These are phyloP conservation scores for Probaryconus sp. DNA, from an alignment of 1,140 invertebrate genomes.

Conservation along the genomic window DNA sequence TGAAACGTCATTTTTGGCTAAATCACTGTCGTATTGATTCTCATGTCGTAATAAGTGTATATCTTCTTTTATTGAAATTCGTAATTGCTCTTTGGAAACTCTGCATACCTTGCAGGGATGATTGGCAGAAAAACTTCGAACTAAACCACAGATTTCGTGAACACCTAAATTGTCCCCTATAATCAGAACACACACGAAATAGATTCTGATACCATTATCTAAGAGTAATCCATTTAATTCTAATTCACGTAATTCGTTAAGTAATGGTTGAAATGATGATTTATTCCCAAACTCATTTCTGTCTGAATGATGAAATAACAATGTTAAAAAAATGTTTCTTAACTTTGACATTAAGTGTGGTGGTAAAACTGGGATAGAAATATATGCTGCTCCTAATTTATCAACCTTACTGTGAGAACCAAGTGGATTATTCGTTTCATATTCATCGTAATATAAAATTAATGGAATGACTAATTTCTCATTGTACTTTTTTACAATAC, in stretches of 20 bases:
- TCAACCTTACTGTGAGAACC: conserved; percentile 11
- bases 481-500: conserved; percentile 15
- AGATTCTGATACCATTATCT: conserved; percentile 10
- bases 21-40: conserved; percentile 7
- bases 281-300: not conserved
- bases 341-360: conserved; percentile 20
- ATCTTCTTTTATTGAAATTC: not conserved
- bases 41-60: not conserved
- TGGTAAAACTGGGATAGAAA: too few relatives aligned
- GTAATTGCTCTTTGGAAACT: conserved; percentile 6
- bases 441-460: conserved; percentile 32
- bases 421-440: conserved; percentile 9
- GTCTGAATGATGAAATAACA: conserved; percentile 2
- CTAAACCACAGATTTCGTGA: conserved; percentile 37
- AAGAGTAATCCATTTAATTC: not conserved
- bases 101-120: conserved; percentile 28
- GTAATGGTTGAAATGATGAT: conserved; percentile 4
- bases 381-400: conserved; percentile 18
- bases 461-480: conserved; percentile 12
- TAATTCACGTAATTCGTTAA: conserved; percentile 10
- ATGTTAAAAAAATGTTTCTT: conserved; percentile 11
- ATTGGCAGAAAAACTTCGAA: conserved; percentile 26
- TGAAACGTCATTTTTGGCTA: conserved; percentile 2
- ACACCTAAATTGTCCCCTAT: conserved; percentile 35
- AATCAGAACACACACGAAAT: conserved; percentile 11